A percentile compares a stretch with the other conserved stretches of the same genome.
Conservation (phyloP, 30 jellyfish, hydroid and myxozoan genomes). For the Haliclystus octoradiatus region DNA sequence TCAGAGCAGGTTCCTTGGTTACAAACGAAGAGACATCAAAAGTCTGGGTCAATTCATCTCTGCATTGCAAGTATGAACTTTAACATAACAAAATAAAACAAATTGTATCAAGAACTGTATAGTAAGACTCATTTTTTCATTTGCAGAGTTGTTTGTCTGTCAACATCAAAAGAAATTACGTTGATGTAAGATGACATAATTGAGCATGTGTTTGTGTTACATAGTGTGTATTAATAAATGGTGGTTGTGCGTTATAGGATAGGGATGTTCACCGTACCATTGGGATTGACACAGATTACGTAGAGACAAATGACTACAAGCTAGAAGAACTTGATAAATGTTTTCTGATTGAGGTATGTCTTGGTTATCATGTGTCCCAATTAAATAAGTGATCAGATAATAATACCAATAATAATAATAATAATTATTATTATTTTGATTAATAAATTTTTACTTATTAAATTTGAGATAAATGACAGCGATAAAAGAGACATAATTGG, state of each 20-base stretch:
- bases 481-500: too few relatives aligned
- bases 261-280: slow-evolving; percentile 93
- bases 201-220: too few relatives aligned
- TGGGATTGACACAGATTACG: slow-evolving; percentile 96
- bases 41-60: slow-evolving; percentile 79
- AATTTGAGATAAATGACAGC: too few relatives aligned
- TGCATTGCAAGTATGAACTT: slow-evolving; percentile 79
- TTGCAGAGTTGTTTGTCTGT: slow-evolving; percentile 35
- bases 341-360: slow-evolving; percentile 64
- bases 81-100: too few relatives aligned
- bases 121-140: too few relatives aligned
- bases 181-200: slow-evolving; percentile 58
- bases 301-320: slow-evolving; percentile 86
- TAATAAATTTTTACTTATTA: too few relatives aligned
- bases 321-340: slow-evolving; percentile 90
- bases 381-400: background rate
- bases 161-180: slow-evolving; percentile 91
- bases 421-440: too few relatives aligned
- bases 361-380: background rate
- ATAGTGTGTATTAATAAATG: too few relatives aligned
- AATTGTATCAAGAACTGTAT: too few relatives aligned
- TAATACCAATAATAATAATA: too few relatives aligned
- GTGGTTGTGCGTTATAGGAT: slow-evolving; percentile 67
- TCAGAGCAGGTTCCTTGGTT: slow-evolving; percentile 95
- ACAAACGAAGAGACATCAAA: slow-evolving; percentile 75